Percentiles rank a stretch among this genome's conserved stretches.
phyloP scores from a whole-genome alignment of 2,113 vertebrate species.

The Monarcha castaneiventris region DNA sequence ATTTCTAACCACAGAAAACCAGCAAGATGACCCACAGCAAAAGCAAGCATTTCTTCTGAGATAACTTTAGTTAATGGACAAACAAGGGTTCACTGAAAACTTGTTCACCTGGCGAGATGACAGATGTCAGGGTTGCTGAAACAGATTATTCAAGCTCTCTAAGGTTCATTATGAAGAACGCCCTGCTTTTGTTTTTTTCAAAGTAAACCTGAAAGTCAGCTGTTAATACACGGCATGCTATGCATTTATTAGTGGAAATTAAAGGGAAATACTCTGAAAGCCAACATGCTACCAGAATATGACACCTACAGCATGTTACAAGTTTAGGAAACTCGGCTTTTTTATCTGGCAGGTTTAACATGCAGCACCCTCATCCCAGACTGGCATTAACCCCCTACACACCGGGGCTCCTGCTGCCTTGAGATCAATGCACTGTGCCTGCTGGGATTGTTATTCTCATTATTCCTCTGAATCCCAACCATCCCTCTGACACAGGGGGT shows the following conservation, averaged over 20 bases:
- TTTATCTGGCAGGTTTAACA: background rate
- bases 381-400: background rate
- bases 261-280: background rate
- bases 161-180: no score
- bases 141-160: no score
- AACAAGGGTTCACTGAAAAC: background rate
- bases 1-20: background rate
- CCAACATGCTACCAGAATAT: background rate
- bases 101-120: background rate
- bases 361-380: background rate
- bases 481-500: background rate
- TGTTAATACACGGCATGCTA: no score
- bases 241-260: background rate
- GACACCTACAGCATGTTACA: background rate
- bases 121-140: background rate
- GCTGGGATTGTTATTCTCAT: background rate
- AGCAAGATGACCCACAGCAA: background rate
- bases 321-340: fast-evolving
- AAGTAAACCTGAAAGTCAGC: background rate
- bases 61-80: background rate
- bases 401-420: background rate
- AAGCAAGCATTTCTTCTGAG: background rate
- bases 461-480: background rate
- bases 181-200: background rate
- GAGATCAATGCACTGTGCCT: background rate